phyloP scores from a whole-genome alignment of 2,888 invertebrate genomes.

The Rotaria sp. region DNA sequence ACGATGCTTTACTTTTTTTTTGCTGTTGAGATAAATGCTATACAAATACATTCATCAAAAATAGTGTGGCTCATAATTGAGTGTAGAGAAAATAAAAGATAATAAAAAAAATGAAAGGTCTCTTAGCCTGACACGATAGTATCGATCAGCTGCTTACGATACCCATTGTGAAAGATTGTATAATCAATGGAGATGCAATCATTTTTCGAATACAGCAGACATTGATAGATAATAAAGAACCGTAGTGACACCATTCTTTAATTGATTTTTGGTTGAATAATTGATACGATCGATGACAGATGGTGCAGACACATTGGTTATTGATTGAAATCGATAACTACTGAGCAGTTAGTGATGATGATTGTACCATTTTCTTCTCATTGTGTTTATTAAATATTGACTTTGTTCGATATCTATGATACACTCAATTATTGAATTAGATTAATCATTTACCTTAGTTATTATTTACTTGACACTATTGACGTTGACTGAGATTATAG shows the following conservation, averaged over 20 bases:
- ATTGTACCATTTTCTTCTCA: background rate
- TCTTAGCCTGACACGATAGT: background rate
- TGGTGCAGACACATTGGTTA: background rate
- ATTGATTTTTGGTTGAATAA: background rate
- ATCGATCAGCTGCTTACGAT: background rate
- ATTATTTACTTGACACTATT: background rate
- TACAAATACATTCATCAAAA: background rate
- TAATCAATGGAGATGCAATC: background rate
- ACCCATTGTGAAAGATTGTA: background rate
- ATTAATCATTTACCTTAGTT: background rate
- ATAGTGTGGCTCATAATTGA: background rate
- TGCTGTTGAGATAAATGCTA: background rate
- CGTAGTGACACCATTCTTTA: background rate
- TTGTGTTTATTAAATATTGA: background rate
- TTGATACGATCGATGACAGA: background rate
- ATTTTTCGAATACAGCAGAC: background rate
- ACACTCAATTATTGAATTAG: background rate
- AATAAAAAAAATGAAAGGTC: background rate
- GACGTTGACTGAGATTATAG: background rate
- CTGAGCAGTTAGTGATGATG: background rate
- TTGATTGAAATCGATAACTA: background rate
- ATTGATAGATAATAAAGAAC: background rate
- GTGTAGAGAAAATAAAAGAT: background rate
- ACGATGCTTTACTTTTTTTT: background rate
- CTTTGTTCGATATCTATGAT: background rate